phyloP scores from a whole-genome alignment of 2,113 vertebrate genomes.

The Dipodomys stephensi region DNA sequence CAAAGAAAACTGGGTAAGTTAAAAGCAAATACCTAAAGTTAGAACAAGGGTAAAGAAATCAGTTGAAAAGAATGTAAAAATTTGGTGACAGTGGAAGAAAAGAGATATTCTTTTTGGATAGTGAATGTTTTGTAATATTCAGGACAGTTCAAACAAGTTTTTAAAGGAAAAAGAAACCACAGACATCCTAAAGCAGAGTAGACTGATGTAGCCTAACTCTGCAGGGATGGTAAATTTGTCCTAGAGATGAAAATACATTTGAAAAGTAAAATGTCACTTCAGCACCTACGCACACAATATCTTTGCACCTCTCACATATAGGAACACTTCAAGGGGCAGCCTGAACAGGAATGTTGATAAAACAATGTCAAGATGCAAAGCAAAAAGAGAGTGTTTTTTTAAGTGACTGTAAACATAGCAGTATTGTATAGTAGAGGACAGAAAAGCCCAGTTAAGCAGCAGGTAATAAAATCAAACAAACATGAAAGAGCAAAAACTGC shows the following conservation, averaged over 20 bases:
- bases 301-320: background rate
- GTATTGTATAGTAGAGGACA: background rate
- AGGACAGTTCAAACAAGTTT: background rate
- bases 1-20: background rate
- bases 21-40: background rate
- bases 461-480: background rate
- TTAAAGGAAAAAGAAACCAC: background rate
- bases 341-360: background rate
- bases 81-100: background rate
- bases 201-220: no score
- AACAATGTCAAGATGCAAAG: background rate
- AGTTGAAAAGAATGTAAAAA: background rate
- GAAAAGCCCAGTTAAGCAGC: background rate
- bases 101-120: background rate
- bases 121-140: background rate
- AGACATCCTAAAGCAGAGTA: background rate
- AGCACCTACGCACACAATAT: background rate
- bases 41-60: background rate
- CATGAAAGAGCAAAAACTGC: background rate
- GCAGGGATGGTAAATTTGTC: background rate
- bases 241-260: background rate
- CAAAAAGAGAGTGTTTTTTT: background rate
- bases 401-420: background rate
- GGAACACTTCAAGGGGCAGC: background rate
- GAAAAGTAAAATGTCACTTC: background rate